Conservation (phyloP, 1,140 invertebrate genomes). For the Ostrea edulis region DNA sequence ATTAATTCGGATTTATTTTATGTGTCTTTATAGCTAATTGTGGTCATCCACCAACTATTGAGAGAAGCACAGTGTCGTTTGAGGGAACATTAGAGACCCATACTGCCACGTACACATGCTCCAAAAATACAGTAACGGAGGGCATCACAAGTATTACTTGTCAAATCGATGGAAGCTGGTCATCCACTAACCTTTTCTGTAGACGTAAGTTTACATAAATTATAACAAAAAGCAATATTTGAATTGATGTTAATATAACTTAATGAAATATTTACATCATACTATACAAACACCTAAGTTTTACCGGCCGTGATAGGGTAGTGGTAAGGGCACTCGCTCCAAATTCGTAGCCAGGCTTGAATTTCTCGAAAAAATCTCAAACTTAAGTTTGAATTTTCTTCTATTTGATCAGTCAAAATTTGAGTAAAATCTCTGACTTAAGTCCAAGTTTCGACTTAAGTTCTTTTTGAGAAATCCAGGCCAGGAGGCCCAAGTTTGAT, state of each 20-base stretch:
- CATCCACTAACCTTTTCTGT: background rate
- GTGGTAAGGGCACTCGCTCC: no score
- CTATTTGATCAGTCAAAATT: no score
- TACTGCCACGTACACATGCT: background rate
- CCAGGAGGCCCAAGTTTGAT: no score
- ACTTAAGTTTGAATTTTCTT: no score
- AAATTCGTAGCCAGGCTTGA: no score
- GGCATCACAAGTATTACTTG: background rate
- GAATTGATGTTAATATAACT: background rate
- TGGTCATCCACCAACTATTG: background rate
- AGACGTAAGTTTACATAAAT: background rate
- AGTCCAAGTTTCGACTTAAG: no score
- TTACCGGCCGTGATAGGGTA: no score
- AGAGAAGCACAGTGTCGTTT: background rate
- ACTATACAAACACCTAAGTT: no score
- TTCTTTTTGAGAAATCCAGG: no score
- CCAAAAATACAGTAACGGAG: background rate
- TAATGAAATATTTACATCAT: background rate
- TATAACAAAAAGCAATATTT: background rate
- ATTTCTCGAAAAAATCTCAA: no score
- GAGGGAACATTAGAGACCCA: background rate
- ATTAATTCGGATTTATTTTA: no score
- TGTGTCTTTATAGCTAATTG: conserved; percentile 1
- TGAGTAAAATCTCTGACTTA: no score
- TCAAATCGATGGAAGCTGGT: background rate